Evolutionary conservation across 2,113 vertebrate species (phyloP), one percentile per base, ranked within the genome.

Genomic region (Colinus virginianus): DNA sequence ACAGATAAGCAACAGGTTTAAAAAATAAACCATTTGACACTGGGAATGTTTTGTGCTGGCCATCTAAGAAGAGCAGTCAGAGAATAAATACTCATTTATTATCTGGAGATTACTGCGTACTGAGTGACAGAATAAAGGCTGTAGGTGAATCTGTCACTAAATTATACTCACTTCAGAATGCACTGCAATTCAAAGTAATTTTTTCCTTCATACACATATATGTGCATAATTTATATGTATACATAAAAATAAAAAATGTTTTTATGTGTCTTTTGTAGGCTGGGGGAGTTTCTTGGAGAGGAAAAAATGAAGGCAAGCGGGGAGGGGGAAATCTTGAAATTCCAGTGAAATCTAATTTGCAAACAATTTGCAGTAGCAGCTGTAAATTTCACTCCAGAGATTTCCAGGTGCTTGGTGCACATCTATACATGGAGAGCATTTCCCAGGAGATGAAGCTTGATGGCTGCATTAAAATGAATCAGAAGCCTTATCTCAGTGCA

Each of bases 1-100:
- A 86, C 18, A 70, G 63, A 43, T 71, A 72, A 83, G 49, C 76
- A 93, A 84, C 40, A 92, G 18, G 62, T 92, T 91, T 82, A 40
- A 90, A 94, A 92, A 89, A 84, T 51, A 68, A 88, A 69, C 18
- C 9, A 64, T 72, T 55, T 85, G 49, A 74, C 51, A 36, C 49
- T 51, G 20, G 32, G 48, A 87, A 76, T 90, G 87, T 63, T 80
- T 53, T 68, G 56, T 84, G 6, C 62, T 90, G 53, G 66, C 26
- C 32, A 63, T 28, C 67, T 40, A 88, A 82, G 58, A 64, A 55
- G 34, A 89, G 80, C 22, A 48, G 25, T 19, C 40, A 68, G 46
- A 74, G 38, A 89, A 84, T 66, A 87, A 93, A 88, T 42, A 56
- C 11, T 13, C 17, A 17, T 75, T 93, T 87, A 53, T 75, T 90